Conservation (phyloP, 2,888 invertebrate species). For the Macrophya alboannulata region DNA sequence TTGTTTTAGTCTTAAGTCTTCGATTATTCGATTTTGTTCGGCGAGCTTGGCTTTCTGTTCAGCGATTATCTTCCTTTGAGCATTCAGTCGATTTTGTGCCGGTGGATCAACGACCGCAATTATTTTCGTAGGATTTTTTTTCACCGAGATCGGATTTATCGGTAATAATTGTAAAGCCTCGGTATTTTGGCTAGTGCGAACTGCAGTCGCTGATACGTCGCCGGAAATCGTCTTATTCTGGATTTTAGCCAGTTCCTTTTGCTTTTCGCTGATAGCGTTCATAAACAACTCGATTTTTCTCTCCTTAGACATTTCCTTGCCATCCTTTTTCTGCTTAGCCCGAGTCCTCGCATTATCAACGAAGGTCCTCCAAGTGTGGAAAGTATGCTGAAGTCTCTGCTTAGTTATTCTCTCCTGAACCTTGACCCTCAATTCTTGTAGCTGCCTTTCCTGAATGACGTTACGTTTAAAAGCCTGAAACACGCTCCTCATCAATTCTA, state of each 20-base stretch:
- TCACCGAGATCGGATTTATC: conserved; percentile 13
- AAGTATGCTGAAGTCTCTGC: conserved; percentile 65
- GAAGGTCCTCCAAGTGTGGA: conserved; percentile 69
- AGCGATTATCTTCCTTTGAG: conserved; percentile 89
- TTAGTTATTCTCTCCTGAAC: conserved; percentile 65
- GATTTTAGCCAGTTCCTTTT: conserved; percentile 66
- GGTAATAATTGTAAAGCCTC: not conserved
- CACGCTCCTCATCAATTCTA: conserved; percentile 62
- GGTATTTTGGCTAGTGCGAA: conserved; percentile 10
- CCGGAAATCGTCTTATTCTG: conserved; percentile 24
- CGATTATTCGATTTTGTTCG: conserved; percentile 88
- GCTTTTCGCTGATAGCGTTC: conserved; percentile 71
- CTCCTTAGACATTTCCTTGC: conserved; percentile 68
- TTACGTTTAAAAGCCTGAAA: conserved; percentile 67
- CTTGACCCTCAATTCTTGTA: conserved; percentile 66
- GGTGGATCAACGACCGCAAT: conserved; percentile 66
- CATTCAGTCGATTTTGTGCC: conserved; percentile 78
- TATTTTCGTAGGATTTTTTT: conserved; percentile 53
- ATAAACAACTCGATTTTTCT: conserved; percentile 74
- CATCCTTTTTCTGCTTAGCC: conserved; percentile 60
- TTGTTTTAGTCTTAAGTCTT: conserved; percentile 87
- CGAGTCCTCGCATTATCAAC: conserved; percentile 57
- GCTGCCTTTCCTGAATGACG: conserved; percentile 65
- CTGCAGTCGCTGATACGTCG: not conserved
- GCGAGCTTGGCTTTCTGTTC: conserved; percentile 87